phyloP scores from a whole-genome alignment of 2,888 invertebrate genomes.

The Lithosia quadra region DNA sequence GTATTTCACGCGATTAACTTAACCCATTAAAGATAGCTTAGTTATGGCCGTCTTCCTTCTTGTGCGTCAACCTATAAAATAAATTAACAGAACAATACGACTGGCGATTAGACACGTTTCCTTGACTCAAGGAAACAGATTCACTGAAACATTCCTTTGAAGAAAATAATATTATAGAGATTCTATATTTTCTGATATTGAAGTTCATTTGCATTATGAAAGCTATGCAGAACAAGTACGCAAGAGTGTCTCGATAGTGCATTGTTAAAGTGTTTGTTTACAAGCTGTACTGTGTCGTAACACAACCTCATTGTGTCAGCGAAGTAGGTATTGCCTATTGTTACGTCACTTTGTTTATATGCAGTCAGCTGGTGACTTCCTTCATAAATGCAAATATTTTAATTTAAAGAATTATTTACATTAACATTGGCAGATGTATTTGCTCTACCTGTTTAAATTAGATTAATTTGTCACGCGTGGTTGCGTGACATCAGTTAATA shows the following conservation, averaged over 20 bases:
- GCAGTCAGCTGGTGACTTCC: conserved; percentile 47
- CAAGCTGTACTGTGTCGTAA: conserved; percentile 40
- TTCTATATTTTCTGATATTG: background rate
- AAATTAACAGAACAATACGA: background rate
- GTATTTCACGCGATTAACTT: background rate
- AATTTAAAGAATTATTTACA: background rate
- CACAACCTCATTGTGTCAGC: conserved; percentile 47
- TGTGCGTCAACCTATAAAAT: background rate
- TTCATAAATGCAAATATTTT: conserved; percentile 17
- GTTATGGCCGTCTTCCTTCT: background rate
- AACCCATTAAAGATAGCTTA: background rate
- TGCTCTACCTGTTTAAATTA: background rate
- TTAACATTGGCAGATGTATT: background rate
- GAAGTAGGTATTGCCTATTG: conserved; percentile 33
- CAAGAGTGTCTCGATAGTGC: conserved; percentile 31
- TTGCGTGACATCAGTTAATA: background rate
- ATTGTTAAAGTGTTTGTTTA: conserved; percentile 49
- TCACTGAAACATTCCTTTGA: background rate
- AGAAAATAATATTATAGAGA: background rate
- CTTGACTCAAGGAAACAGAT: background rate
- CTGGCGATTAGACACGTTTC: background rate
- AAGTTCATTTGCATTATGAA: background rate
- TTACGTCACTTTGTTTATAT: conserved; percentile 42
- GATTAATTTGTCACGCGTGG: background rate
- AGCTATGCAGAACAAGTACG: conserved; percentile 12